A percentile compares a stretch with the other conserved stretches of the same genome.
phyloP scores from a whole-genome alignment of 2,888 invertebrate genomes.

The Acronicta leporina region DNA sequence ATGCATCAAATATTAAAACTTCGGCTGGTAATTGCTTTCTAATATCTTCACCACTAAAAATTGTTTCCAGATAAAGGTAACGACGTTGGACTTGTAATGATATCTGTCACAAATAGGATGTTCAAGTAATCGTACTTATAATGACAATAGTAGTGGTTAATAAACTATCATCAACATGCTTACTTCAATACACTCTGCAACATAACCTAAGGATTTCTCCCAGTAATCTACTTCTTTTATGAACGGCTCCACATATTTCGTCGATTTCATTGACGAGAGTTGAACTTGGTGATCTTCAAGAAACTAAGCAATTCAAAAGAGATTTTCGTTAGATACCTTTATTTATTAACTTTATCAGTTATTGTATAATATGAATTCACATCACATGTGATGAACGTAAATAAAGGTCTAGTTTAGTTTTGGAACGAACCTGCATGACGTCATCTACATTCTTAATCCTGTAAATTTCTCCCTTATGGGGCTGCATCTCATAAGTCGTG shows the following conservation, averaged over 20 bases:
- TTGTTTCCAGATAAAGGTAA: slow-evolving; percentile 96
- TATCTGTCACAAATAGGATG: slow-evolving; percentile 69
- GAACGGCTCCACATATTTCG: slow-evolving; percentile 96
- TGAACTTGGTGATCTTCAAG: slow-evolving; percentile 96
- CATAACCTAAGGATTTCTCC: slow-evolving; percentile 95
- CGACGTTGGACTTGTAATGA: slow-evolving; percentile 94
- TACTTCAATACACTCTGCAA: slow-evolving; percentile 94
- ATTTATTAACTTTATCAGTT: not conserved
- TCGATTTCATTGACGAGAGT: slow-evolving; percentile 96
- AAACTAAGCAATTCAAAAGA: slow-evolving; percentile 66
- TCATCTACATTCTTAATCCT: slow-evolving; percentile 94
- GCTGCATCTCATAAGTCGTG: slow-evolving; percentile 92
- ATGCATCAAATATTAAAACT: slow-evolving; percentile 92
- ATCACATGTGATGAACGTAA: too few relatives aligned
- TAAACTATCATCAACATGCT: not conserved
- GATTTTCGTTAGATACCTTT: not conserved
- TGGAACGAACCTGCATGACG: slow-evolving; percentile 89
- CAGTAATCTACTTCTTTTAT: slow-evolving; percentile 95
- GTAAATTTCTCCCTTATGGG: slow-evolving; percentile 92
- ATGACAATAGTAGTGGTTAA: too few relatives aligned
- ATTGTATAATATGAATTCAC: too few relatives aligned
- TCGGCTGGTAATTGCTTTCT: slow-evolving; percentile 94
- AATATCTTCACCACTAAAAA: slow-evolving; percentile 96
- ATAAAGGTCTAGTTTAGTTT: not conserved
- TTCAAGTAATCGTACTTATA: not conserved